These are phyloP conservation scores for Lacanobia oleracea DNA, from an alignment of 2,888 invertebrate genomes.

Conservation along the genomic window DNA sequence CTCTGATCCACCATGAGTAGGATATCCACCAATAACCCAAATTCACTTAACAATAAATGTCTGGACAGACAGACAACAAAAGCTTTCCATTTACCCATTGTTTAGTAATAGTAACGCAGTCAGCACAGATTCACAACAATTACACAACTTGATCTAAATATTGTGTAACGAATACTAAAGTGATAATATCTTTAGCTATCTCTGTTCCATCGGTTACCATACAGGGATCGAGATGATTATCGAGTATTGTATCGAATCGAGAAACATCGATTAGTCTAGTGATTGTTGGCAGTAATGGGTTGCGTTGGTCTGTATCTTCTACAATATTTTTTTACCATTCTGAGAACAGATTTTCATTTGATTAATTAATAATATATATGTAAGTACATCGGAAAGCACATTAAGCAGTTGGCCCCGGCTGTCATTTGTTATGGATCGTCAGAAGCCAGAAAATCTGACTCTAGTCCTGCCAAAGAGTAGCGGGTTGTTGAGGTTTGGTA, in stretches of 20 bases:
- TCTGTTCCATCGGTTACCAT: slow-evolving; percentile 41
- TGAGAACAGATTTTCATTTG: background rate
- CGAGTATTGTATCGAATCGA: slow-evolving; percentile 41
- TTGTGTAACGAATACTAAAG: slow-evolving; percentile 42
- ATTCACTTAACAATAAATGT: slow-evolving; percentile 24
- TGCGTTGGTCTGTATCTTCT: background rate
- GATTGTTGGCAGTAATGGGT: slow-evolving; percentile 17
- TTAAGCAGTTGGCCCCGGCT: too few relatives aligned
- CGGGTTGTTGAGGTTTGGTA: too few relatives aligned
- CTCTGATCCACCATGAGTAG: background rate
- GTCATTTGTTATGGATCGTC: too few relatives aligned
- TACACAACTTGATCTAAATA: slow-evolving; percentile 49
- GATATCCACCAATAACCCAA: slow-evolving; percentile 23
- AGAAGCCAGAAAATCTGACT: too few relatives aligned
- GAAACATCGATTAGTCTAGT: slow-evolving; percentile 37
- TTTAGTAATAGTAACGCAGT: slow-evolving; percentile 36
- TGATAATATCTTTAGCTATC: slow-evolving; percentile 48
- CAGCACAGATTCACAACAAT: slow-evolving; percentile 35
- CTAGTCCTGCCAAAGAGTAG: too few relatives aligned
- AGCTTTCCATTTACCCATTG: slow-evolving; percentile 46
- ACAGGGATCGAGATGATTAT: slow-evolving; percentile 46
- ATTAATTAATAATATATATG: too few relatives aligned
- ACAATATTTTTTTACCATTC: too few relatives aligned
- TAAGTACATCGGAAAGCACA: too few relatives aligned
- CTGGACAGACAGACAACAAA: slow-evolving; percentile 45